Base-by-base conservation (phyloP, 2,888 invertebrate genomes). In the Phoronis australis region DNA sequence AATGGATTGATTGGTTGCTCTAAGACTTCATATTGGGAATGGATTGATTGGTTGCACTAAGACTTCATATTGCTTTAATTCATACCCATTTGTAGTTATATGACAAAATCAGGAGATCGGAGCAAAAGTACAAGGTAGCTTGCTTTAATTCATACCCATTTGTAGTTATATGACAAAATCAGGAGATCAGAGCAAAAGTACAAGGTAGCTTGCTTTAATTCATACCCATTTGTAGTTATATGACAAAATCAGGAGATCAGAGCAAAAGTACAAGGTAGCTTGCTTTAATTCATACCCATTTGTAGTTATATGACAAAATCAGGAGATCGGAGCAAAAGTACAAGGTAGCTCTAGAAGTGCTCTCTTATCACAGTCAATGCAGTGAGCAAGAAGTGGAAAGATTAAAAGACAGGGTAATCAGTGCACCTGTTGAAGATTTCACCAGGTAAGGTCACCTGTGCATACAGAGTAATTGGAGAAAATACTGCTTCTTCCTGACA, bases 301-400 rank as follows among this genome's bases (percentile, higher is more conserved):
- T n/a, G 15, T 31, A 79, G 71, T 78, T 90, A 0, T 90, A 90
- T 68, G 88, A 90, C 64, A 87, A 87, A 73, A 89, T 90, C 20
- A 81, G 84, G 54, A 81, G 86, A 45, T 88, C 88, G 0, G 89
- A 90, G 66, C 89, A 90, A 69, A 89, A 88, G 69, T 88, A 88
- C 73, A 77, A 77, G 51, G 80, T 90, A 2, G 88, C 89, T 0
- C 74, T 90, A 39, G 90, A 90, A 75, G 88, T 90, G 0, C 75
- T 90, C 3, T 87, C 88, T 57, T 90, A 90, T 67, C 90, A 90
- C 71, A 88, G 87, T 64, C 85, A 86, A 2, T 87, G 88, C 67
- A 82, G 82, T 4, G 71, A 78, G 3, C 87, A 88, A 49, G 90
- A 90, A 67, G 84, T 69, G 27, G 50, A 65, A 45, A 38, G 53